Percentiles rank a stretch among this genome's conserved stretches.
Evolutionary conservation across 2,888 invertebrate species (phyloP).

Genomic region (Busseola fusca): DNA sequence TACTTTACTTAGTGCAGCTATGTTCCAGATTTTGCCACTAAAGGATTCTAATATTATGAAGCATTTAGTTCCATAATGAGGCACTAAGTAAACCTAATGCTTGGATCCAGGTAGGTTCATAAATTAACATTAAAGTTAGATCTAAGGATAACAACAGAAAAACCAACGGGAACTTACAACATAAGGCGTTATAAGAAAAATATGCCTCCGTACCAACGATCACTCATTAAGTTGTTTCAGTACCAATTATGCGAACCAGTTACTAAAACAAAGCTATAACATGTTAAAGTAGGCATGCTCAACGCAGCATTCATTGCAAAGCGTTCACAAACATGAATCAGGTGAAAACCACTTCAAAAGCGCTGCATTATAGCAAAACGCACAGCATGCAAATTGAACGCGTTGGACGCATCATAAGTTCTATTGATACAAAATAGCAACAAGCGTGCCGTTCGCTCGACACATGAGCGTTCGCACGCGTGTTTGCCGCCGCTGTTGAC

Average conservation of each 20-base stretch:
- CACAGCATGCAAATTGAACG: constrained; percentile 52
- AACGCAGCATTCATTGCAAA: constrained; percentile 36
- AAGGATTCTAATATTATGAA: not conserved
- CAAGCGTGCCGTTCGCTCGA: constrained; percentile 65
- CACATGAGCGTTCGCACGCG: constrained; percentile 79
- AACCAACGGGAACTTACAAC: not conserved
- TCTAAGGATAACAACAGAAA: not conserved
- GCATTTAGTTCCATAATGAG: not conserved
- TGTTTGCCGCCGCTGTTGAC: constrained; percentile 81
- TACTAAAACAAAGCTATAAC: constrained; percentile 32
- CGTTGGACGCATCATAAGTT: constrained; percentile 58
- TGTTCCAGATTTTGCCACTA: not conserved
- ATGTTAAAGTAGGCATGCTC: constrained; percentile 39
- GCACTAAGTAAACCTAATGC: too few relatives aligned
- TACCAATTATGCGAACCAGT: constrained; percentile 13
- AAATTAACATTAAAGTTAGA: not conserved
- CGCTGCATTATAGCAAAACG: constrained; percentile 42
- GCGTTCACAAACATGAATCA: constrained; percentile 48
- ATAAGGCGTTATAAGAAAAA: too few relatives aligned
- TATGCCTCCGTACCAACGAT: too few relatives aligned
- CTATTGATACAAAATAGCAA: constrained; percentile 72
- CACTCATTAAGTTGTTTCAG: constrained; percentile 17
- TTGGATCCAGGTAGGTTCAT: not conserved
- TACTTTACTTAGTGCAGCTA: not conserved
- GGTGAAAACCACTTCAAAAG: constrained; percentile 63